A percentile compares a stretch with the other conserved stretches of the same genome.
These are phyloP conservation scores for Coreoperca whiteheadi DNA, from an alignment of 2,113 vertebrate genomes.

Conservation along the genomic window DNA sequence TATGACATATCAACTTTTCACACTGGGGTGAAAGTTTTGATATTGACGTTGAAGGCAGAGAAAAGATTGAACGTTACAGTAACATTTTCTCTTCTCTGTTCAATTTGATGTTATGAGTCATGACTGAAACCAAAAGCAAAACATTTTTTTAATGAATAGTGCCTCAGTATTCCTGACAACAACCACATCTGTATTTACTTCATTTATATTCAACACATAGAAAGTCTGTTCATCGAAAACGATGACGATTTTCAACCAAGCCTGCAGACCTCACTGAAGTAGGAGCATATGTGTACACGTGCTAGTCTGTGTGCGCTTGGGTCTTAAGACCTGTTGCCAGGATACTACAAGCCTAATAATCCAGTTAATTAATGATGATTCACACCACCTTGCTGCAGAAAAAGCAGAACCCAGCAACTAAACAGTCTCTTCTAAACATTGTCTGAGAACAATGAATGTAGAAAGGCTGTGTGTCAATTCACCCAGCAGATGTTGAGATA, in stretches of 20 bases:
- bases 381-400: constrained; percentile 20
- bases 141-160: constrained; percentile 16
- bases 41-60: constrained; percentile 21
- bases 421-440: constrained; percentile 16
- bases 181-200: constrained; percentile 15
- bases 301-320: not conserved
- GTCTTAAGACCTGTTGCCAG: constrained; percentile 63
- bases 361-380: constrained; percentile 62
- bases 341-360: constrained; percentile 56
- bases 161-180: constrained; percentile 31
- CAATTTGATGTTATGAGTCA: constrained; percentile 49
- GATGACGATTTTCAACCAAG: not conserved
- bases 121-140: constrained; percentile 6
- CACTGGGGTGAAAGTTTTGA: not conserved
- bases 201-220: constrained; percentile 28
- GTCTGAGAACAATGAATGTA: too few relatives aligned
- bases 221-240: constrained; percentile 25
- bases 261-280: constrained; percentile 12
- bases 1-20: too few relatives aligned
- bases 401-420: constrained; percentile 15
- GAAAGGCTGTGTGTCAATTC: too few relatives aligned
- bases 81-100: constrained; percentile 2
- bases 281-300: not conserved
- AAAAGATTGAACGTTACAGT: not conserved
- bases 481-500: too few relatives aligned